Conservation (phyloP, 2,888 invertebrate species). For the Heliothis peltigera region DNA sequence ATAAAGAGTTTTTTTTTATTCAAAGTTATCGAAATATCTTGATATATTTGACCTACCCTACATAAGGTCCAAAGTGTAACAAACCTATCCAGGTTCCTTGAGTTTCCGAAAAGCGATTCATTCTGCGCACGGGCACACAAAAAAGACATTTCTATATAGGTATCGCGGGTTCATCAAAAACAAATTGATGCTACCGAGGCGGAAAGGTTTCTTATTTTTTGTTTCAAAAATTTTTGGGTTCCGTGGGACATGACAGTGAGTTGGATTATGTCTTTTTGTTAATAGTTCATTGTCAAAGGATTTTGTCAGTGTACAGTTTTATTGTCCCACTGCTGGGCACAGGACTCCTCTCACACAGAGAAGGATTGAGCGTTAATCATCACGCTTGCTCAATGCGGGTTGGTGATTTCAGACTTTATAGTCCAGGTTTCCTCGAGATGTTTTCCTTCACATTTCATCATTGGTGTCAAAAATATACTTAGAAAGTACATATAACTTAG, state of each 20-base stretch:
- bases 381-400: too few relatives aligned
- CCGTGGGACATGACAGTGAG: conserved; percentile 6
- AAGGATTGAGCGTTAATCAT: too few relatives aligned
- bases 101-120: conserved; percentile 70
- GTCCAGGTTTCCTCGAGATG: too few relatives aligned
- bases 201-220: conserved; percentile 75
- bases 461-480: too few relatives aligned
- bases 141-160: conserved; percentile 75
- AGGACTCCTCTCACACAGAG: too few relatives aligned
- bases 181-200: conserved; percentile 80
- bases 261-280: neutral
- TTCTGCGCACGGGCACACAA: conserved; percentile 62
- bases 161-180: conserved; percentile 76
- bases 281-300: neutral
- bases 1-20: too few relatives aligned
- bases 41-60: neutral
- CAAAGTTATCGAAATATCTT: neutral
- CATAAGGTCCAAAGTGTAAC: conserved; percentile 61
- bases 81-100: conserved; percentile 57
- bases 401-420: too few relatives aligned
- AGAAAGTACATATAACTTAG: too few relatives aligned
- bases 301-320: too few relatives aligned
- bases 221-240: conserved; percentile 37
- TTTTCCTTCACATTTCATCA: too few relatives aligned
- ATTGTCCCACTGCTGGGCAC: too few relatives aligned